Percentiles rank a stretch among this genome's conserved stretches.
These are phyloP conservation scores for Salminus brasiliensis DNA, from an alignment of 2,113 vertebrate genomes.

Conservation along the genomic window DNA sequence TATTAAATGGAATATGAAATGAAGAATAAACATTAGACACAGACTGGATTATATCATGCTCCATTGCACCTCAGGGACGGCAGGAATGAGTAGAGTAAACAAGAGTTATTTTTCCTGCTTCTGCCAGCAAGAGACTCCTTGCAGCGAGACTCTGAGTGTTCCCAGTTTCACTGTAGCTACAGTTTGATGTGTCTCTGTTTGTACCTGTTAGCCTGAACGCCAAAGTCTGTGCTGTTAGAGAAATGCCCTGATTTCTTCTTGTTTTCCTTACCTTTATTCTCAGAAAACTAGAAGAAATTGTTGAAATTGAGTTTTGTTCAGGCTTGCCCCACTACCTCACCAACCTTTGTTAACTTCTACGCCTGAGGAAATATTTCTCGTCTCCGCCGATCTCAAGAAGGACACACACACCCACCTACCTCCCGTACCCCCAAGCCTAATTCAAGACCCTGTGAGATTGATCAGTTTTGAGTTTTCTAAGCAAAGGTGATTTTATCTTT, in stretches of 20 bases:
- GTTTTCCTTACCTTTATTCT: background rate
- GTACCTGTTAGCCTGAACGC: background rate
- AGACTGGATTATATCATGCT: constrained; percentile 47
- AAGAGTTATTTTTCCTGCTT: constrained; percentile 56
- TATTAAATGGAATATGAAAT: constrained; percentile 55
- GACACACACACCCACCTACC: background rate
- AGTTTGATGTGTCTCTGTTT: background rate
- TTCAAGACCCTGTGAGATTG: background rate
- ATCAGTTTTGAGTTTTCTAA: constrained; percentile 27
- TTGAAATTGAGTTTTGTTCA: background rate
- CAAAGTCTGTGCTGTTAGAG: background rate
- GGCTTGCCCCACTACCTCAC: background rate
- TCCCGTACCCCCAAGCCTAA: background rate
- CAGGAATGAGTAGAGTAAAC: constrained; percentile 59
- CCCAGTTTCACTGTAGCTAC: background rate
- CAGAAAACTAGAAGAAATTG: background rate
- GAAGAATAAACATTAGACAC: constrained; percentile 58
- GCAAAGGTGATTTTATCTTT: constrained; percentile 18
- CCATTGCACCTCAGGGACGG: constrained; percentile 47
- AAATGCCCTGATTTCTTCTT: background rate
- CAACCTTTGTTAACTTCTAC: background rate
- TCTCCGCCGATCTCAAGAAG: background rate
- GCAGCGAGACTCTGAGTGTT: background rate
- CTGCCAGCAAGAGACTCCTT: constrained; percentile 19
- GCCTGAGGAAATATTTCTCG: background rate